Conservation (phyloP, 2,113 vertebrate genomes). For the Xenus cinereus region DNA sequence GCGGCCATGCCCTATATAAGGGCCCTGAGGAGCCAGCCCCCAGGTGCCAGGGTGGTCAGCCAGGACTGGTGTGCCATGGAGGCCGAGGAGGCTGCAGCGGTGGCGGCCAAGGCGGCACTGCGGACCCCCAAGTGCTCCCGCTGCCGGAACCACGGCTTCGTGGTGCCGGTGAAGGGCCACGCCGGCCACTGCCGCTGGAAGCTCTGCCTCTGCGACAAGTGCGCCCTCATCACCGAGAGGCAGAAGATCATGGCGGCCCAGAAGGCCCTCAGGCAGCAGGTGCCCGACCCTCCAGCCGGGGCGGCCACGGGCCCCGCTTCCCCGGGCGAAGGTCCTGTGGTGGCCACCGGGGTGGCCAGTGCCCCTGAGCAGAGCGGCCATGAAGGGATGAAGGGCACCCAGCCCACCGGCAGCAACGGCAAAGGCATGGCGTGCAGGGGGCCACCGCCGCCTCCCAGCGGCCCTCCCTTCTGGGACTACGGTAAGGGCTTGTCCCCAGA, state of each 20-base stretch:
- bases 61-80: neutral
- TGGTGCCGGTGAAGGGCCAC: slow-evolving; percentile 83
- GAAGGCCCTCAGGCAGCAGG: slow-evolving; percentile 69
- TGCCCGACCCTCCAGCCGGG: neutral
- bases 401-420: neutral
- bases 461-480: slow-evolving; percentile 44
- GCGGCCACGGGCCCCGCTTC: neutral
- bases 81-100: neutral
- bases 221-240: slow-evolving; percentile 78
- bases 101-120: neutral
- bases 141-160: slow-evolving; percentile 83
- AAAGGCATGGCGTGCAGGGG: neutral
- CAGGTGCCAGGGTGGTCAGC: no score
- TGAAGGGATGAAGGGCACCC: neutral
- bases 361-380: neutral
- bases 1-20: neutral
- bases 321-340: neutral
- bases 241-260: slow-evolving; percentile 82
- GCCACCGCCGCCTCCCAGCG: neutral
- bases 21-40: neutral
- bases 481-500: slow-evolving; percentile 13
- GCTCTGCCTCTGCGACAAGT: slow-evolving; percentile 81
- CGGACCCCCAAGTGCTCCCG: slow-evolving; percentile 81
- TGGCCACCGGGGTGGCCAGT: fast-evolving
- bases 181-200: slow-evolving; percentile 79